Base-by-base conservation (phyloP, 2,888 invertebrate genomes). In the Apomyelois bistriatella region DNA sequence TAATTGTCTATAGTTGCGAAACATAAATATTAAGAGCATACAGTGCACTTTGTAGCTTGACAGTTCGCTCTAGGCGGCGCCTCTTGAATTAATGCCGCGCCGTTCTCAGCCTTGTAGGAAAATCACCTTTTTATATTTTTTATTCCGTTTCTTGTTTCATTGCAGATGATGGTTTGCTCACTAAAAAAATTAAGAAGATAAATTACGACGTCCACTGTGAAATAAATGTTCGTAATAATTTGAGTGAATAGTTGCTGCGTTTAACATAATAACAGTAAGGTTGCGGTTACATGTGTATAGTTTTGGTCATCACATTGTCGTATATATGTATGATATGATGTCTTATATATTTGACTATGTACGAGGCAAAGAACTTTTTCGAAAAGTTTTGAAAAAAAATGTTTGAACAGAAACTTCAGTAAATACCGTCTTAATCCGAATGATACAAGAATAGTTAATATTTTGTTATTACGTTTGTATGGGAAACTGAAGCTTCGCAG, bases 61-160 rank as follows among this genome's bases (percentile, higher is more conserved):
- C 68, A 70, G 68, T 70, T 66, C 63, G 57, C 59, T 64, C 58
- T 57, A 65, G 63, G 59, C 61, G 60, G 60, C 59, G 58, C 65
- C 66, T 68, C 66, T 76, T 71, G 69, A 74, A 74, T 76, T 70
- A 79, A 74, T 72, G 60, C 58, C 68, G 60, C 63, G 42, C 43
- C 62, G 64, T 60, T 65, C 62, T 69, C 64, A 56, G 64, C 61
- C 59, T 64, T 56, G 58, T 62, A 48, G 58, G 65, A 62, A 67
- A 68, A 58, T 64, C 62, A 62, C 61, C 60, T 66, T 64, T 66
- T 68, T 61, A 64, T 66, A 66, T 69, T 69, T 68, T 67, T 55
- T 63, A 69, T 70, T 68, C 64, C 62, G 66, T 68, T 59, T 66
- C 60, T 60, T 65, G 55, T 61, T 60, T 56, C 58, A 58, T 54